Percentiles rank a stretch among this genome's conserved stretches.
Evolutionary conservation across 1,140 invertebrate genomes (phyloP).

Genomic region (Bombus balteatus): DNA sequence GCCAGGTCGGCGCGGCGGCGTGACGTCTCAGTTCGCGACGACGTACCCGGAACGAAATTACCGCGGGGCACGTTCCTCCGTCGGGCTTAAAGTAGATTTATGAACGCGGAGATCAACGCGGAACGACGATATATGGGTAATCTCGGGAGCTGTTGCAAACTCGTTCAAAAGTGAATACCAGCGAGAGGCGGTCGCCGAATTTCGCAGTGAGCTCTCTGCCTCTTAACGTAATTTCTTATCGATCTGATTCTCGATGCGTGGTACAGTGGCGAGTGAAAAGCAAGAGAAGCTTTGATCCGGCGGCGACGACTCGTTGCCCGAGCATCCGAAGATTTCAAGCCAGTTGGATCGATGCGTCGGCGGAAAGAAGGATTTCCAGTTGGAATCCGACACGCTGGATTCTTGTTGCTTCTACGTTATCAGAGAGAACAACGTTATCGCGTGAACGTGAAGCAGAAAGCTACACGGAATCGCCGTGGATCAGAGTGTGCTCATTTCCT

Average conservation of each 20-base stretch:
- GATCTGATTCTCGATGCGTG: neutral
- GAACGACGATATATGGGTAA: slow-evolving; percentile 55
- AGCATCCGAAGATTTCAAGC: too few relatives aligned
- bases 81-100: slow-evolving; percentile 64
- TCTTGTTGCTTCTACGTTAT: slow-evolving; percentile 13
- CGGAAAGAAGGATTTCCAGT: neutral
- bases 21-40: slow-evolving; percentile 47
- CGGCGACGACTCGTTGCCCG: too few relatives aligned
- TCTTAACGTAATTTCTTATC: neutral
- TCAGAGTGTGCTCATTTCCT: slow-evolving; percentile 13
- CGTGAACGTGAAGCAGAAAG: slow-evolving; percentile 43
- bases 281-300: neutral
- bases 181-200: neutral
- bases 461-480: slow-evolving; percentile 46
- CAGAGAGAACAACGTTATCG: slow-evolving; percentile 20
- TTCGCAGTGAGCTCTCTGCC: neutral
- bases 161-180: slow-evolving; percentile 49
- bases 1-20: slow-evolving; percentile 17
- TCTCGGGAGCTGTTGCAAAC: slow-evolving; percentile 58
- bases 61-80: slow-evolving; percentile 50
- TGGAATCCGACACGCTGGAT: neutral
- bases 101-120: slow-evolving; percentile 53
- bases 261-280: too few relatives aligned
- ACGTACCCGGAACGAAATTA: slow-evolving; percentile 63
- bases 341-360: too few relatives aligned